Base-by-base conservation (phyloP, 1,140 invertebrate species). In the Chelonus insularis region DNA sequence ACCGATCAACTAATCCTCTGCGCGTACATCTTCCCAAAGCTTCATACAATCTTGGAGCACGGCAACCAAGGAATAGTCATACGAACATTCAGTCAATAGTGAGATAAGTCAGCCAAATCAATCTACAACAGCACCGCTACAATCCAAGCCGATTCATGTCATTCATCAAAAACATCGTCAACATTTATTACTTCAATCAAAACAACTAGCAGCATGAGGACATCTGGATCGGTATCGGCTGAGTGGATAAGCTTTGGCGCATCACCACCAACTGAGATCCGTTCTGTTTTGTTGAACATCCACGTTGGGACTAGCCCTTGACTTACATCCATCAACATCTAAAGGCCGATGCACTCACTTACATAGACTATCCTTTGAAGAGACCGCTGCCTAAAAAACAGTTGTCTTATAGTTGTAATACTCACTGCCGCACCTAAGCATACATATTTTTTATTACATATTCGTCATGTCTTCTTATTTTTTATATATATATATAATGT, bases 401-500 rank as follows among this genome's bases (percentile, higher is more conserved):
- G 62, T 57, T 58, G 68, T 63, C 64, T 72, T 72, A 76, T 71
- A 73, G 78, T 80, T 81, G 78, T 82, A 80, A 74, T 78, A 79
- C 75, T 77, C 73, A 80, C 77, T 75, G 75, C 76, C 75, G 78
- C 80, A 79, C 78, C 68, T 74, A 75, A 78, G 73, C 77, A 79
- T 76, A 76, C 75, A 77, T 75, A 76, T 78, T 79, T 75, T 61
- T 78, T 79, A 81, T 80, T 77, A 78, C 76, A 80, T 77, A 78
- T 76, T 80, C 78, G 75, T 69, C 68, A 75, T 70, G 73, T 74
- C 59, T 74, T 80, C 71, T 72, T 77, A 66, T 77, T 68, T 68
- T 73, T 72, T 73, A 72, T 73, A 72, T 65, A 69, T 66, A 67
- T 68, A 70, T 41, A 34, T 34, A 34, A 11, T 34, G 32, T 34